Evolutionary conservation across 1,140 invertebrate genomes (phyloP), one percentile per base, ranked within the genome.

Genomic region (Caerostris darwini): DNA sequence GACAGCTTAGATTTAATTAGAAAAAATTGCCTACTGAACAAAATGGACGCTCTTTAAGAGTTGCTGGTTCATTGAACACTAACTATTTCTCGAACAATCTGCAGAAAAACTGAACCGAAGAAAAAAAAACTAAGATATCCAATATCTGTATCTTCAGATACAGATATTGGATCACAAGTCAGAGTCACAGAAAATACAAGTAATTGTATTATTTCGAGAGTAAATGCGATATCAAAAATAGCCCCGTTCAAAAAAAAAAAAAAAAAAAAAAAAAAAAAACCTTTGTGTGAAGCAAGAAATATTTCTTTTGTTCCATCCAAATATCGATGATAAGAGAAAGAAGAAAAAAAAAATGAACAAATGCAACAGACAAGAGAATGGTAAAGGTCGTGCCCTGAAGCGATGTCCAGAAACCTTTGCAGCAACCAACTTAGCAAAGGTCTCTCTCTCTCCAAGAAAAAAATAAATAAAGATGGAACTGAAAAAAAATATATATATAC

Each of bases 201-300:
- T 91, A 91, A 82, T 91, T 91, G 71, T 81, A 82, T 91, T 91
- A 82, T 82, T 91, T 71, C 50, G 90, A 91, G 71, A 91, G 77
- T 19, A 83, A 81, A 91, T 91, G 59, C 61, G 67, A 82, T 81
- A 91, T 82, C 34, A n/a, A 90, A 90, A 77, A 61, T 58, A 54
- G 57, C 19, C 67, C 82, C 54, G 34, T 34, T 34, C 34, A 34
- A 34, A 34, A 34, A 34, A 34, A 34, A 34, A 34, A 57, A 91
- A 34, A 34, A 34, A 34, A 2, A 34, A 34, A 34, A 34, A 34
- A 34, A 34, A 34, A 0, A 91, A 82, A 91, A 91, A 82, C n/a
- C 54, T 58, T 7, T 5, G 14, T 10, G 53, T 88, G 53, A 61
- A 61, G 64, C 53, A 61, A 88, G 86, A 64, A 88, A 88, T 85